Evolutionary conservation across 2,797 vertebrate species (phyloP).

Genomic region (Cuculus canorus): DNA sequence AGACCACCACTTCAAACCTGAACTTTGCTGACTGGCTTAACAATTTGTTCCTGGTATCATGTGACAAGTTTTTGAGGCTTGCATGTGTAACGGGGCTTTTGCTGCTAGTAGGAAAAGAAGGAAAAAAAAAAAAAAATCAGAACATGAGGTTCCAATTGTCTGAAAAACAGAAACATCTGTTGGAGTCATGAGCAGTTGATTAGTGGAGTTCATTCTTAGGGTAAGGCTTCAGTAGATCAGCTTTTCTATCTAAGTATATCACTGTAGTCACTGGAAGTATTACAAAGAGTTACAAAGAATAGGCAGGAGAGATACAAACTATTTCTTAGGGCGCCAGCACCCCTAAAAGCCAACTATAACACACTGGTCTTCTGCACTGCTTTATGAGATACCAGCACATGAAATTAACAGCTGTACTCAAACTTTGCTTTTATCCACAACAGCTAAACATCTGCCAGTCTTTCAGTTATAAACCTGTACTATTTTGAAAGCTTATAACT

Average conservation of each 20-base stretch:
- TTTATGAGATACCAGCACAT: neutral
- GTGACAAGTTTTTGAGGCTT: conserved; percentile 77
- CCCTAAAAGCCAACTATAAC: neutral
- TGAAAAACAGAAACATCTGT: conserved; percentile 81
- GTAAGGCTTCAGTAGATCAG: conserved; percentile 67
- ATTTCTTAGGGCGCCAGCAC: neutral
- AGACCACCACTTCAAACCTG: conserved; percentile 61
- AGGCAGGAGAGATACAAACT: neutral
- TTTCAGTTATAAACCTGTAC: neutral
- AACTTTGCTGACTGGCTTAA: conserved; percentile 52
- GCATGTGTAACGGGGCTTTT: conserved; percentile 70
- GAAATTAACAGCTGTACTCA: conserved; percentile 24
- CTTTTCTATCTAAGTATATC: conserved; percentile 49
- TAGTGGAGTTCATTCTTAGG: conserved; percentile 79
- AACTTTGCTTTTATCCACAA: neutral
- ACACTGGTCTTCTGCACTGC: neutral
- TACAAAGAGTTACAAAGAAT: conserved; percentile 16
- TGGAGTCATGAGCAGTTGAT: conserved; percentile 73
- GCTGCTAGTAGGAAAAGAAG: conserved; percentile 60
- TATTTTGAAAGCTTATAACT: conserved; percentile 16
- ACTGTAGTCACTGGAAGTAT: conserved; percentile 28
- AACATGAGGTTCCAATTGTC: conserved; percentile 79
- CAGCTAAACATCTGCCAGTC: conserved; percentile 20
- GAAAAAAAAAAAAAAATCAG: neutral
- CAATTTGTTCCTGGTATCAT: conserved; percentile 77